Evolutionary conservation across 2,888 invertebrate genomes (phyloP).

Genomic region (Deilephila elpenor): DNA sequence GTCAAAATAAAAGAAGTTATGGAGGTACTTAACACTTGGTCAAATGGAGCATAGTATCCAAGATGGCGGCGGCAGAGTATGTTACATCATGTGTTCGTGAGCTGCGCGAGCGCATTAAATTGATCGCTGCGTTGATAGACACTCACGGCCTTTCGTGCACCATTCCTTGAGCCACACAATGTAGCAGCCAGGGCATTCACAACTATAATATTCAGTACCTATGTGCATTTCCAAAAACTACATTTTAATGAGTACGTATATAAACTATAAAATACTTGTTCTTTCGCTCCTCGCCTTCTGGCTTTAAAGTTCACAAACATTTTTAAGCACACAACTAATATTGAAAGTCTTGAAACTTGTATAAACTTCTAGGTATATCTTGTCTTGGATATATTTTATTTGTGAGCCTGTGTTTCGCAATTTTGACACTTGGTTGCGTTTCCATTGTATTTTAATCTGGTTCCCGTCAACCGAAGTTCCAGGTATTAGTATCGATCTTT

Average conservation of each 20-base stretch:
- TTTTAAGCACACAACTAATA: too few relatives aligned
- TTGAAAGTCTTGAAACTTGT: too few relatives aligned
- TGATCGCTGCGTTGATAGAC: slow-evolving; percentile 68
- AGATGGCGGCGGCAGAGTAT: slow-evolving; percentile 57
- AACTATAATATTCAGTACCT: neutral
- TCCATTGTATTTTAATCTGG: slow-evolving; percentile 13
- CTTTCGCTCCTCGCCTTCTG: too few relatives aligned
- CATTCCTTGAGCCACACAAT: slow-evolving; percentile 20
- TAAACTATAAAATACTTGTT: too few relatives aligned
- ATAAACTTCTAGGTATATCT: neutral
- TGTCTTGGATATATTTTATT: neutral
- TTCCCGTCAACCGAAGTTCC: neutral
- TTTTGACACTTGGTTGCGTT: neutral
- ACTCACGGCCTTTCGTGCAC: slow-evolving; percentile 66
- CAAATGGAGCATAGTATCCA: slow-evolving; percentile 47
- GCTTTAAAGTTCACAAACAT: too few relatives aligned
- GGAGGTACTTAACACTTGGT: slow-evolving; percentile 33
- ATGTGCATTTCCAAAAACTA: neutral
- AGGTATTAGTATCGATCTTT: neutral
- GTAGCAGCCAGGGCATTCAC: neutral
- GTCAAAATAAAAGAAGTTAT: neutral
- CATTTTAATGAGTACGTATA: neutral
- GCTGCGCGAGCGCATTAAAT: slow-evolving; percentile 60
- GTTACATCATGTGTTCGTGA: slow-evolving; percentile 55
- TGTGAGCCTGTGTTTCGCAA: neutral